Evolutionary conservation across 1,140 invertebrate genomes (phyloP).

Genomic region (Drosophila mauritiana): DNA sequence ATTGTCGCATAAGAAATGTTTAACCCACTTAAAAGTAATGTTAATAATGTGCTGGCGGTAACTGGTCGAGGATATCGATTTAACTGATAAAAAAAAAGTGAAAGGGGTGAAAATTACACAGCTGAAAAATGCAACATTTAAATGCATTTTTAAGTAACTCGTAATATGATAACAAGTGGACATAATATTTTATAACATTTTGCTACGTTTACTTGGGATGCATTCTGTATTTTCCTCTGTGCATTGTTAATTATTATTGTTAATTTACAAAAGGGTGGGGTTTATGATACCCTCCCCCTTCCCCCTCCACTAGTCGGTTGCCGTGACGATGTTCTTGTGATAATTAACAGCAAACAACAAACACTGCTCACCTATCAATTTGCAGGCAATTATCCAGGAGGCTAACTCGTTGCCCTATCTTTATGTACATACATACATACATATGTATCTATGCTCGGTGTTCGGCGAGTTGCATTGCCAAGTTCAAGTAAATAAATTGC

Average conservation of each 20-base stretch:
- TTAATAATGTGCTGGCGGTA: neutral
- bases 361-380: slow-evolving; percentile 24
- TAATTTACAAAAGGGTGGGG: neutral
- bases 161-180: too few species aligned
- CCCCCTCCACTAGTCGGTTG: neutral
- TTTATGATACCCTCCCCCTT: neutral
- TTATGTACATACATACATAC: neutral
- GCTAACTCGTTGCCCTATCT: slow-evolving; percentile 29
- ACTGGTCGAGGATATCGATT: neutral
- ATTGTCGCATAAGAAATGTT: neutral
- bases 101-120: neutral
- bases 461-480: slow-evolving; percentile 64
- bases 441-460: slow-evolving; percentile 27
- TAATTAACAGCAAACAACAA: slow-evolving; percentile 16
- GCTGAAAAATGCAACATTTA: neutral
- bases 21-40: neutral
- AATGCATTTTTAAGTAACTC: too few species aligned
- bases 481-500: slow-evolving; percentile 76
- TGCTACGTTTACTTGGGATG: too few species aligned
- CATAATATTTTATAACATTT: too few species aligned
- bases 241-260: neutral
- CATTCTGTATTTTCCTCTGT: too few species aligned
- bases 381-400: slow-evolving; percentile 38
- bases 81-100: neutral
- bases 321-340: slow-evolving; percentile 16